Percentiles rank a stretch among this genome's conserved stretches.
Conservation (phyloP, 23 tunicate genomes). For the Botrylloides violaceus region DNA sequence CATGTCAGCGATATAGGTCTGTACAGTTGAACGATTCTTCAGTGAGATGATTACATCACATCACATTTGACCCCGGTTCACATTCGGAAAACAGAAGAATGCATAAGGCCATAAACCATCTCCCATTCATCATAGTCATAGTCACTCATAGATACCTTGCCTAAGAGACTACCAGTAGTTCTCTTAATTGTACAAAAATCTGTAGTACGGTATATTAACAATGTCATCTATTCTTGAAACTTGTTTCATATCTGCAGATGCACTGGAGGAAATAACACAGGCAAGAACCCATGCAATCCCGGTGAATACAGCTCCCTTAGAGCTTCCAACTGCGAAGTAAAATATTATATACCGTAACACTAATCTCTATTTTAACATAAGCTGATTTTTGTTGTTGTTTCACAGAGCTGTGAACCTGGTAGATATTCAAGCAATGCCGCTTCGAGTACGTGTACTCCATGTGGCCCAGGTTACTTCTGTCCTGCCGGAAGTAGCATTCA, state of each 20-base stretch:
- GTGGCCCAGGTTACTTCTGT: conserved; percentile 77
- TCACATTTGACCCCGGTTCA: too few relatives aligned
- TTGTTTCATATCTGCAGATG: conserved; percentile 28
- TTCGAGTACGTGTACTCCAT: conserved; percentile 28
- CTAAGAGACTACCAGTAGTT: too few relatives aligned
- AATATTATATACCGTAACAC: background rate
- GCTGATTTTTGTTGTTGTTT: background rate
- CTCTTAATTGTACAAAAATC: background rate
- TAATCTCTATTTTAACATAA: background rate
- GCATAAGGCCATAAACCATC: too few relatives aligned
- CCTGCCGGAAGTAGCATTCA: conserved; percentile 35
- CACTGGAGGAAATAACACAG: conserved; percentile 54
- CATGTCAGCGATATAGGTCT: too few relatives aligned
- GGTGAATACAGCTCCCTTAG: conserved; percentile 48
- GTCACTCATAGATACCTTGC: too few relatives aligned
- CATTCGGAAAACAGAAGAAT: too few relatives aligned
- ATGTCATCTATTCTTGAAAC: background rate
- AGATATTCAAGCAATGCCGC: conserved; percentile 38
- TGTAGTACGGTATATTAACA: background rate
- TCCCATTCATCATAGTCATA: too few relatives aligned
- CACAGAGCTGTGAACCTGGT: conserved; percentile 58
- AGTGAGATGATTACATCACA: too few relatives aligned
- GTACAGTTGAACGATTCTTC: too few relatives aligned
- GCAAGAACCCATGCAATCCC: conserved; percentile 44
- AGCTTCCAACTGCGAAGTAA: conserved; percentile 42